These are phyloP conservation scores for Acanthopagrus latus DNA, from an alignment of 2,797 vertebrate species.

Conservation along the genomic window DNA sequence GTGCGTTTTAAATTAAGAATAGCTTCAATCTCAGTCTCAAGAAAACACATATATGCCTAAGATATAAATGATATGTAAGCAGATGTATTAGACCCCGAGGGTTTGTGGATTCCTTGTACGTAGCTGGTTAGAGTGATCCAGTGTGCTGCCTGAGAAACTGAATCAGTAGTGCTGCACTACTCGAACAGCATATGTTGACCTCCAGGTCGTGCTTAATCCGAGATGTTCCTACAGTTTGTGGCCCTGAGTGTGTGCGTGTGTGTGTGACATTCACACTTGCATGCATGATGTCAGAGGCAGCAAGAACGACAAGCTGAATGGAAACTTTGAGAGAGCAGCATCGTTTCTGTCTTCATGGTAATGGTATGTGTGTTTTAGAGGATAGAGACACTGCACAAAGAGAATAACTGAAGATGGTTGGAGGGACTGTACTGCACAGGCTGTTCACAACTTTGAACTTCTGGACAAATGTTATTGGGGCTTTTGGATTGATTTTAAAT, in stretches of 20 bases:
- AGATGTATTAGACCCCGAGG: background rate
- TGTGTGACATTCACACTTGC: slow-evolving; percentile 30
- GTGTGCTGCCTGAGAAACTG: slow-evolving; percentile 31
- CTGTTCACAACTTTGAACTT: slow-evolving; percentile 28
- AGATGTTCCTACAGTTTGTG: slow-evolving; percentile 63
- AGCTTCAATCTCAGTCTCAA: slow-evolving; percentile 5
- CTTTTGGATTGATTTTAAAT: background rate
- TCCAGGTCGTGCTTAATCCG: slow-evolving; percentile 68
- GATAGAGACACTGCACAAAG: slow-evolving; percentile 30
- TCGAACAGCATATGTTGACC: slow-evolving; percentile 69
- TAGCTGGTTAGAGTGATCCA: slow-evolving; percentile 28
- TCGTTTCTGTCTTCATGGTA: slow-evolving; percentile 18
- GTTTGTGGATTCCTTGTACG: background rate
- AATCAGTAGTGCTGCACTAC: slow-evolving; percentile 42
- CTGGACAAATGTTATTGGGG: background rate
- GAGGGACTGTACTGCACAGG: slow-evolving; percentile 4
- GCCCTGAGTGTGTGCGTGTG: slow-evolving; percentile 16
- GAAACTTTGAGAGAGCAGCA: slow-evolving; percentile 22
- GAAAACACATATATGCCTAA: background rate
- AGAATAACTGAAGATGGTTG: slow-evolving; percentile 39
- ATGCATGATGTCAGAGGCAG: slow-evolving; percentile 52
- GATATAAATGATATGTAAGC: slow-evolving; percentile 5
- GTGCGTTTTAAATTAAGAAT: background rate
- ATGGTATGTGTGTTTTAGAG: slow-evolving; percentile 20
- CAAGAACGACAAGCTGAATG: slow-evolving; percentile 35